These are phyloP conservation scores for Prinia subflava DNA, from an alignment of 2,113 vertebrate species.

Conservation along the genomic window DNA sequence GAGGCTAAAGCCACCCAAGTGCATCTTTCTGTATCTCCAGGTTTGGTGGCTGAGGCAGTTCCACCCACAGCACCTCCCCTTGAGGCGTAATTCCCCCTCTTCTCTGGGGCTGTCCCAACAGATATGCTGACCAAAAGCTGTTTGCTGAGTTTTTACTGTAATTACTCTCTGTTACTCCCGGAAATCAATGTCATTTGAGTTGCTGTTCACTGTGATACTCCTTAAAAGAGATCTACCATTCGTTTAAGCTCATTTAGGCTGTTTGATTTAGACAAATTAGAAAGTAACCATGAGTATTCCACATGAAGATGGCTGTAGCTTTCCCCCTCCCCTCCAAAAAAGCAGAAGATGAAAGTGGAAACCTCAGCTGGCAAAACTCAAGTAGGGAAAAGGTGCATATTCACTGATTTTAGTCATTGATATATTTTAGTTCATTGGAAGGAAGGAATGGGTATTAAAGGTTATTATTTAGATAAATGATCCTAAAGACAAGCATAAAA, in stretches of 20 bases:
- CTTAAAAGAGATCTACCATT: not conserved
- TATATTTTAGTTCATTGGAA: constrained; percentile 26
- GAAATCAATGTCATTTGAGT: not conserved
- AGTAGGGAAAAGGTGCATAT: not conserved
- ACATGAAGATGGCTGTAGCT: not conserved
- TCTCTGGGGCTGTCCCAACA: not conserved
- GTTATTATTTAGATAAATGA: constrained; percentile 61
- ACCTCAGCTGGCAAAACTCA: not conserved
- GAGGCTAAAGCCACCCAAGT: not conserved
- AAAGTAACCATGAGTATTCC: not conserved
- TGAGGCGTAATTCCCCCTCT: not conserved
- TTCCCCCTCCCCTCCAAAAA: accelerated
- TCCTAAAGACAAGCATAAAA: constrained; percentile 52
- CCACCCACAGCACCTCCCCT: not conserved
- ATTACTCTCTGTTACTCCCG: not conserved
- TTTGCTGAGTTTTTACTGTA: not conserved
- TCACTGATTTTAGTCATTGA: not conserved
- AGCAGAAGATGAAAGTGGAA: not conserved
- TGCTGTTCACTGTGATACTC: not conserved
- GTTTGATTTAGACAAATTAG: not conserved
- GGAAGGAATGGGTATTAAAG: not conserved
- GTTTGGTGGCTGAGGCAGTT: not conserved
- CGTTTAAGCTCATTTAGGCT: not conserved
- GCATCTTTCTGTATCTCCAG: not conserved
- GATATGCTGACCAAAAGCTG: not conserved